Evolutionary conservation across 2,113 vertebrate species (phyloP).

Genomic region (Tretioscincus oriximinensis): DNA sequence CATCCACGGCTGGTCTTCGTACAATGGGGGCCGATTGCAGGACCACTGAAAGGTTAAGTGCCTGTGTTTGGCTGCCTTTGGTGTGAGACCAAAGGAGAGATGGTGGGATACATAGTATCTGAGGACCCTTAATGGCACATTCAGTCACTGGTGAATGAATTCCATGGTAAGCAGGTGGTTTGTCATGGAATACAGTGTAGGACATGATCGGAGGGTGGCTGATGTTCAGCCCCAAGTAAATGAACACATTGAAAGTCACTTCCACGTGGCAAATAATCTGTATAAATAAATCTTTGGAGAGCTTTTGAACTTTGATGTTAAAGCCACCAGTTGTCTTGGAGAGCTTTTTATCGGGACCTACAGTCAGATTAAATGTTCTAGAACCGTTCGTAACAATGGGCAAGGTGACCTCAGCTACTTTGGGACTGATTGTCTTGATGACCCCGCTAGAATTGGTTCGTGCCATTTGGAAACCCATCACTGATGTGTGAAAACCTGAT

Average conservation of each 20-base stretch:
- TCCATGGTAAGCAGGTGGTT: slow-evolving; percentile 14
- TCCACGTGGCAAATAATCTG: slow-evolving; percentile 66
- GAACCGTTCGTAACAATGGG: slow-evolving; percentile 39
- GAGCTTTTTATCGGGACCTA: slow-evolving; percentile 51
- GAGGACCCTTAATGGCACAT: slow-evolving; percentile 49
- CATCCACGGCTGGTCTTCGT: slow-evolving; percentile 29
- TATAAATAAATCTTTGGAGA: slow-evolving; percentile 46
- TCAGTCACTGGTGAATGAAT: neutral
- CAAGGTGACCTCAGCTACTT: slow-evolving; percentile 54
- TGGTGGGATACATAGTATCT: slow-evolving; percentile 64
- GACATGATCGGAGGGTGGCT: slow-evolving; percentile 38
- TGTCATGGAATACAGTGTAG: slow-evolving; percentile 50
- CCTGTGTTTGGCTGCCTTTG: rapidly evolving
- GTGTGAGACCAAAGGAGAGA: slow-evolving; percentile 44
- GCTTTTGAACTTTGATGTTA: slow-evolving; percentile 51
- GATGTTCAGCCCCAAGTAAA: slow-evolving; percentile 50
- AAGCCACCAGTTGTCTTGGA: slow-evolving; percentile 57
- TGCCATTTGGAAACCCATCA: slow-evolving; percentile 65
- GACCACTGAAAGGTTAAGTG: slow-evolving; percentile 31
- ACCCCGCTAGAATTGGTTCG: neutral
- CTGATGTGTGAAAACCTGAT: slow-evolving; percentile 38
- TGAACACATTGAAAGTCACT: slow-evolving; percentile 45
- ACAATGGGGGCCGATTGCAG: slow-evolving; percentile 39
- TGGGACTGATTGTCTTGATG: slow-evolving; percentile 8
- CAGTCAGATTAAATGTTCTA: slow-evolving; percentile 38